phyloP scores from a whole-genome alignment of 1,140 invertebrate species.

The Microplitis mediator region DNA sequence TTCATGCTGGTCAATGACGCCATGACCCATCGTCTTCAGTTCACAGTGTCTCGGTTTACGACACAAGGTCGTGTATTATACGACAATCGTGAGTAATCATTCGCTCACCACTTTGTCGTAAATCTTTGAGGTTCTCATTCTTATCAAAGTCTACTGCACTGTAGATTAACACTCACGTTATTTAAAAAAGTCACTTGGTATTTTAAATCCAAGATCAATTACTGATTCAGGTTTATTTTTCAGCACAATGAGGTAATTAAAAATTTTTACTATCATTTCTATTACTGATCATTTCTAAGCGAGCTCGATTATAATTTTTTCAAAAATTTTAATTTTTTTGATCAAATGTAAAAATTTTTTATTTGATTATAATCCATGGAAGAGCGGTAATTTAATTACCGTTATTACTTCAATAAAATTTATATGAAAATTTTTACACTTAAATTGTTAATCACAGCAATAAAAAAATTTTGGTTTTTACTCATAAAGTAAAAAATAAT shows the following conservation, averaged over 20 bases:
- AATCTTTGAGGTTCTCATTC: conserved; percentile 59
- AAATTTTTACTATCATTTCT: not conserved
- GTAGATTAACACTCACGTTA: not conserved
- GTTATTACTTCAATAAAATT: no score
- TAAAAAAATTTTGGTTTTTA: no score
- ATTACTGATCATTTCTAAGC: not conserved
- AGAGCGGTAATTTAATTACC: no score
- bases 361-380: no score
- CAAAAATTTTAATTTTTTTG: not conserved
- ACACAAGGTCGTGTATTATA: conserved; percentile 61
- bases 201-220: not conserved
- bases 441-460: no score
- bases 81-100: conserved; percentile 60
- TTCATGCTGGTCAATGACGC: conserved; percentile 24
- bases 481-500: no score
- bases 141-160: conserved; percentile 46
- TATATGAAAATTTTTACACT: no score
- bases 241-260: not conserved
- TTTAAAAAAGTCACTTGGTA: not conserved
- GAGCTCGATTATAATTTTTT: not conserved
- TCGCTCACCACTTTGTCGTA: conserved; percentile 54
- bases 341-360: no score
- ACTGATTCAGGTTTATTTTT: not conserved
- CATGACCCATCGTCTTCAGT: conserved; percentile 2
- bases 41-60: conserved; percentile 51